Evolutionary conservation across 2,888 invertebrate genomes (phyloP), one percentile per base, ranked within the genome.

Genomic region (Aphrophora alni): DNA sequence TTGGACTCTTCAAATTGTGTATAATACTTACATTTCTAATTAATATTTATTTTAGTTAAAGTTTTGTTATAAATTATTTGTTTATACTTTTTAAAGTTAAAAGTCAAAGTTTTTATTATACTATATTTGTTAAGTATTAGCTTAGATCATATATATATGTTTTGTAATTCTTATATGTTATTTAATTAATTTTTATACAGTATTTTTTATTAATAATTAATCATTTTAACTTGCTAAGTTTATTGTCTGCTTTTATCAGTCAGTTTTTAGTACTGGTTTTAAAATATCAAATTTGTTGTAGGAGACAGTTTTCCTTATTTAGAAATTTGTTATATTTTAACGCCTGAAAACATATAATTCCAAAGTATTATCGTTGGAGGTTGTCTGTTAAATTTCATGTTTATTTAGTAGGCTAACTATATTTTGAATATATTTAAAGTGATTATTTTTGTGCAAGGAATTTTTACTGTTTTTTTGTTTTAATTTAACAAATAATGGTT

Each of bases 11-110:
- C 33, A 21, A 59, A 59, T 5, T 59, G 12, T 59, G 59, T 59
- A 59, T 59, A 59, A 14, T 59, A 59, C 14, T 59, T 21, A n/a
- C n/a, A 5, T 59, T 59, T 59, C 21, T n/a, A 21, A 59, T 59
- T 59, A 59, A 59, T 59, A 59, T 59, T 59, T 59, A 59, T 59
- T 59, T 59, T 59, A 59, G 59, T 59, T 59, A 59, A 59, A 12
- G 59, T 21, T 59, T 59, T 59, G 59, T 59, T 59, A 59, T 59
- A 59, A n/a, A 59, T 59, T 2, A 59, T 21, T 59, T 59, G 21
- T 59, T 59, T 59, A 59, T 59, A 59, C 59, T 21, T 59, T 21
- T 59, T 59, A n/a, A n/a, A n/a, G n/a, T n/a, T n/a, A n/a, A n/a
- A n/a, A n/a, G n/a, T n/a, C 59, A 21, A 59, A 59, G 59, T 59